Conservation (phyloP, 2,113 vertebrate genomes). For the Oryzias javanicus region DNA sequence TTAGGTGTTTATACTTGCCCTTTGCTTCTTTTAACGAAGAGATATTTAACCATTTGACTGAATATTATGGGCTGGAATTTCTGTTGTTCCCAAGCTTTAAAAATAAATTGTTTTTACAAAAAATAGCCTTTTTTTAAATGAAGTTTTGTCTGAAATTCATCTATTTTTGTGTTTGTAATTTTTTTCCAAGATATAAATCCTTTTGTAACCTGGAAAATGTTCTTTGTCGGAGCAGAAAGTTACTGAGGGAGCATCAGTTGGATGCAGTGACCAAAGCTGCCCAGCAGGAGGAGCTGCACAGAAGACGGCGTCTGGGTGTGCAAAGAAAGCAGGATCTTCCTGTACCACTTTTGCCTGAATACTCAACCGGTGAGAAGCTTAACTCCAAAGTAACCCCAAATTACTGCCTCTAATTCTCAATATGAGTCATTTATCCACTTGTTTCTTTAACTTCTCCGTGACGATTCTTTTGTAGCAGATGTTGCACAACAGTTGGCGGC, state of each 20-base stretch:
- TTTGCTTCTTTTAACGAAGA: too few species aligned
- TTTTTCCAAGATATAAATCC: neutral
- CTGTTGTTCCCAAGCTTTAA: neutral
- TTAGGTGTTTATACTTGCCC: neutral
- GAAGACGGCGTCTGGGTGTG: slow-evolving; percentile 87
- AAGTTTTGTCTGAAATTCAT: too few species aligned
- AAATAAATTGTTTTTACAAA: neutral
- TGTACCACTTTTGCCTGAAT: slow-evolving; percentile 67
- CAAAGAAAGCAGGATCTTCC: slow-evolving; percentile 85
- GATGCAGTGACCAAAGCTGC: slow-evolving; percentile 92
- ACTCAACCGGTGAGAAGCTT: slow-evolving; percentile 56
- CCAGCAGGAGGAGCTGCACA: slow-evolving; percentile 92
- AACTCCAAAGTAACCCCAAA: neutral
- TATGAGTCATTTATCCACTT: neutral
- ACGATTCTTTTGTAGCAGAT: slow-evolving; percentile 64
- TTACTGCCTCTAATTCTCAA: neutral
- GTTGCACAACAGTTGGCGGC: slow-evolving; percentile 75
- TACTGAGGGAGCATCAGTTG: slow-evolving; percentile 92
- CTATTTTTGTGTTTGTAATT: neutral
- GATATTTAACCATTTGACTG: too few species aligned
- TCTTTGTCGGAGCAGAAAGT: slow-evolving; percentile 77
- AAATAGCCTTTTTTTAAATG: too few species aligned
- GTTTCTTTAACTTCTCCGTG: neutral
- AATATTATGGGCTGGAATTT: neutral
- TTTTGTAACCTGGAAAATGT: neutral